phyloP scores from a whole-genome alignment of 92 coral and sea anemone genomes.

The Pocillopora meandrina region DNA sequence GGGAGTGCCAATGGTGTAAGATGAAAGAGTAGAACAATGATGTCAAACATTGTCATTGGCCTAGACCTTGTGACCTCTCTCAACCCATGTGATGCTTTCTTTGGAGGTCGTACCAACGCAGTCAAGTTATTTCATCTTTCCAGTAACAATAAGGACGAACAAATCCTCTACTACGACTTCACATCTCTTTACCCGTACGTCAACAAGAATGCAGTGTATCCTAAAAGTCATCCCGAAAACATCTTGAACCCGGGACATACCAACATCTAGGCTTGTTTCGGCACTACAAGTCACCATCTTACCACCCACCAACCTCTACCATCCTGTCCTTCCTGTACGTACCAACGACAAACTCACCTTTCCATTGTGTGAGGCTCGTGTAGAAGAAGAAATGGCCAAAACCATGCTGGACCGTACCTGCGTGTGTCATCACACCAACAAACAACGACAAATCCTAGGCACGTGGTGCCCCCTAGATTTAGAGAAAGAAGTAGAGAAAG shows the following conservation, averaged over 20 bases:
- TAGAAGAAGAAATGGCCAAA: neutral
- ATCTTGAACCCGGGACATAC: neutral
- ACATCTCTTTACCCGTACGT: conserved; percentile 20
- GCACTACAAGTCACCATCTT: conserved; percentile 7
- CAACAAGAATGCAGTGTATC: conserved; percentile 15
- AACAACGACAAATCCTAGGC: neutral
- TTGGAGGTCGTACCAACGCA: conserved; percentile 51
- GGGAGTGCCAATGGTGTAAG: conserved; percentile 46
- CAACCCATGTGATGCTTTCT: conserved; percentile 46
- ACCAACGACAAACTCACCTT: conserved; percentile 3
- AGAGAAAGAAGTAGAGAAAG: neutral
- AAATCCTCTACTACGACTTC: conserved; percentile 19
- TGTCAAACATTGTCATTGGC: neutral
- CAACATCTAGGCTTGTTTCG: neutral
- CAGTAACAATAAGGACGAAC: neutral
- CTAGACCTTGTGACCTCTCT: neutral
- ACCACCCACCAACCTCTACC: conserved; percentile 16
- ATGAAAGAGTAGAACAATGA: neutral
- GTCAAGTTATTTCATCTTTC: conserved; percentile 13
- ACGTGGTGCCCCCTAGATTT: neutral
- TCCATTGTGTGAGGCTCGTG: conserved; percentile 23
- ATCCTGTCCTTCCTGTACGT: neutral
- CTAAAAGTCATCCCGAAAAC: conserved; percentile 1
- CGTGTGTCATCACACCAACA: neutral
- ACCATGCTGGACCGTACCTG: neutral